Evolutionary conservation across 2,888 invertebrate genomes (phyloP).

Genomic region (Oxycera nigricornis): DNA sequence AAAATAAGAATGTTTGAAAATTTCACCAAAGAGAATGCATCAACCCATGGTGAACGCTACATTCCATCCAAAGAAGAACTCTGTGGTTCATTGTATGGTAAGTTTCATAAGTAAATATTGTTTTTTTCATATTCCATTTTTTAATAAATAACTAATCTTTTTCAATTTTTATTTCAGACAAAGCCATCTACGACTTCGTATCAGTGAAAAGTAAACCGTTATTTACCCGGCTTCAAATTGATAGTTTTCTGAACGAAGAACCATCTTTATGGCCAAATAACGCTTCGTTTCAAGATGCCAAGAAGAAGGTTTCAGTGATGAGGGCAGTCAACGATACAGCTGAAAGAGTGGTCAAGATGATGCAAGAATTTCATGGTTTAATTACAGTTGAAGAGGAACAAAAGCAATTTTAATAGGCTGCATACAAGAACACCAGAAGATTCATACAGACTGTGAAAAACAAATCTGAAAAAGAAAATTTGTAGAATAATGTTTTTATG

Average conservation of each 20-base stretch:
- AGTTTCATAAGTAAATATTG: background rate
- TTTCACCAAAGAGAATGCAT: background rate
- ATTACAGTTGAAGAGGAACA: slow-evolving; percentile 36
- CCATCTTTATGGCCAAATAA: slow-evolving; percentile 11
- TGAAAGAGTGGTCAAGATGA: slow-evolving; percentile 44
- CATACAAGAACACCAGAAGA: slow-evolving; percentile 8
- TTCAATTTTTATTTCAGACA: background rate
- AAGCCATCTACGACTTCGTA: background rate
- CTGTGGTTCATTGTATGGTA: background rate
- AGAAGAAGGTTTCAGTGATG: slow-evolving; percentile 17
- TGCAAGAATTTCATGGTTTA: slow-evolving; percentile 44
- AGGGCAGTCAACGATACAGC: slow-evolving; percentile 44
- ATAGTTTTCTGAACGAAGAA: background rate
- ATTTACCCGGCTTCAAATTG: background rate
- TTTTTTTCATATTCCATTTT: background rate
- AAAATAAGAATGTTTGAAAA: slow-evolving; percentile 42
- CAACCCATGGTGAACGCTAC: background rate
- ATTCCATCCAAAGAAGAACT: background rate
- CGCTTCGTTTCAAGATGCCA: too few species aligned
- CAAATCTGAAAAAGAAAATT: background rate
- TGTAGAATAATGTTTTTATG: background rate
- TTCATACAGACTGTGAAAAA: slow-evolving; percentile 5
- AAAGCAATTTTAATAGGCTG: slow-evolving; percentile 5
- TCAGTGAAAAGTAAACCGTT: background rate
- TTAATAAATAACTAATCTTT: background rate